Base-by-base conservation (phyloP, 2,888 invertebrate species). In the Hylaea fasciaria region DNA sequence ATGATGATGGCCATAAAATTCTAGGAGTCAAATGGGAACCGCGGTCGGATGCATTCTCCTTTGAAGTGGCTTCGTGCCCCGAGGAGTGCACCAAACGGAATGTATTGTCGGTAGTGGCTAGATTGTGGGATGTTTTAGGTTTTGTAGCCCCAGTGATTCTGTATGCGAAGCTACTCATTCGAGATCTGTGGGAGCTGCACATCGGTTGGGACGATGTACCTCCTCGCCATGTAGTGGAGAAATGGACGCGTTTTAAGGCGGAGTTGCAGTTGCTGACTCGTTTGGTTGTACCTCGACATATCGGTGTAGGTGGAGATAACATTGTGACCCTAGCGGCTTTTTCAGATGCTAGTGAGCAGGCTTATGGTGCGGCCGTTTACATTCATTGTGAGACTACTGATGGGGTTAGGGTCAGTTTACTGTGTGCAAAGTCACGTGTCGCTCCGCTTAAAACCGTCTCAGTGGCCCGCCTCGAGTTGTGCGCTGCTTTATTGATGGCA, bases 161-260 rank as follows among this genome's bases (percentile, higher is more conserved):
- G 2, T 62, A 46, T 14, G 67, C 67, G 0, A 70, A 70, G 40
- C 32, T 67, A 7, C 22, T 68, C 47, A 57, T 68, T 39, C 57
- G 53, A 29, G 48, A 52, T 10, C 41, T 63, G 1, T 56, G 55
- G 52, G n/a, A 40, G 1, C 0, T 16, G 0, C 35, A 62, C 0
- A 14, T 44, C 2, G 63, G 51, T 14, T 70, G 69, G 68, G 65
- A 66, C 32, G 56, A 62, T 0, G 10, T 10, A 1, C 62, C 63
- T 0, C 56, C 65, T 9, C 32, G 13, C 8, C 9, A 28, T 13
- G 59, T 64, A n/a, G 13, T 32, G 0, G 9, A 16, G 0, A 10
- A 0, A 9, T 69, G 43, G 48, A 2, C 1, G 12, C 10, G 13
- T 0, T 47, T 57, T 29, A 10, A 2, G 9, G 0, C 11, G 11